Percentiles rank a stretch among this genome's conserved stretches.
phyloP scores from a whole-genome alignment of 2,113 vertebrate genomes.

The Motacilla tschutschensis region DNA sequence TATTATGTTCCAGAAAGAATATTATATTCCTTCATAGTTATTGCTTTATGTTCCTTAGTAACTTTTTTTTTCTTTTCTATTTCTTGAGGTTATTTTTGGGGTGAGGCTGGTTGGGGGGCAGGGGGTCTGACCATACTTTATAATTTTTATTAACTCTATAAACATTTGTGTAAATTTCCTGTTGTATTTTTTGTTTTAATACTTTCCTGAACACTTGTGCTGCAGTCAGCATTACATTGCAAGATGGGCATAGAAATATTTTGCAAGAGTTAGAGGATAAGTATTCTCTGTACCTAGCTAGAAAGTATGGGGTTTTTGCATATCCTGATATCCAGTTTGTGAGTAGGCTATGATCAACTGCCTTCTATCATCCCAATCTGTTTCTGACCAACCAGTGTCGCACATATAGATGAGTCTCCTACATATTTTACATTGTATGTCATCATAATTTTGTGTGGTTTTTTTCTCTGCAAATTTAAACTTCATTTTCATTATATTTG shows the following conservation, averaged over 20 bases:
- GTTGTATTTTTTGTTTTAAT: neutral
- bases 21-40: neutral
- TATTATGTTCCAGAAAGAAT: neutral
- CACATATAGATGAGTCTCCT: neutral
- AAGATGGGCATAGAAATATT: neutral
- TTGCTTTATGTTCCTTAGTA: neutral
- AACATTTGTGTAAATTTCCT: neutral
- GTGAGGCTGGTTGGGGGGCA: neutral
- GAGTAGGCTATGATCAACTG: neutral
- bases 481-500: neutral
- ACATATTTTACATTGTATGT: neutral
- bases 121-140: neutral
- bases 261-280: neutral
- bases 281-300: neutral
- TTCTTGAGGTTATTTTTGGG: neutral
- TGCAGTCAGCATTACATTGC: neutral
- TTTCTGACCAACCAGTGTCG: neutral
- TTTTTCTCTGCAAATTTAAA: neutral
- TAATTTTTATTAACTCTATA: neutral
- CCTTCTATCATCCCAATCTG: neutral
- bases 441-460: neutral
- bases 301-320: neutral
- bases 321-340: neutral
- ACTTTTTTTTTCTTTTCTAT: neutral
- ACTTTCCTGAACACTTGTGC: neutral